Base-by-base conservation (phyloP, 1,140 invertebrate genomes). In the Calliopsis andreniformis region DNA sequence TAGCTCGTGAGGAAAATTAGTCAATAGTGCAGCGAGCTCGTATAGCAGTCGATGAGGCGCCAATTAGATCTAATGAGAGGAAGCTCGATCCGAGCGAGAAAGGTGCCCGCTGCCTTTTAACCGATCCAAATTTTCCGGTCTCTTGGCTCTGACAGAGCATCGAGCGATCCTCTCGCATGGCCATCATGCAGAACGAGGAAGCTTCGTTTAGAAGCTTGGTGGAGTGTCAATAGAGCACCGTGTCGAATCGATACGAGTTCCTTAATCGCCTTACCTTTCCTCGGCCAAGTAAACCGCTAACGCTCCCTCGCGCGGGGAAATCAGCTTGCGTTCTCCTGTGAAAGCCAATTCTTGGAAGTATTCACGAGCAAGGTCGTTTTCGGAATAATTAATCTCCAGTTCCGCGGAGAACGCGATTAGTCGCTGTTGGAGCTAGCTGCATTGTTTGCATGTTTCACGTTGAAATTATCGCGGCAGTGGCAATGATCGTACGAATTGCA, bases 231-330 rank as follows among this genome's bases (percentile, higher is more conserved):
- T 32, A 64, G 59, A 72, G 35, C n/a, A 64, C 16, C 35, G 70
- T 25, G 35, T 2, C 32, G 2, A 64, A 64, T 64, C 70, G 59
- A 64, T 72, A 64, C 67, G 20, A 23, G 4, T 18, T 20, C 12
- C 18, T n/a, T 72, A 72, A 72, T 72, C 59, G 47, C 12, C 47
- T 72, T 63, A 72, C 25, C 14, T 35, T 32, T 35, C 25, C 23
- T 39, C n/a, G 23, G n/a, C 51, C 16, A 20, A 39, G 20, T 10
- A 30, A 49, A 23, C 53, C 0, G n/a, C 2, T 2, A 12, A 32
- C n/a, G 32, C 1, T 8, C 32, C 8, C 3, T 1, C 3, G 0
- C 8, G 30, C 55, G 6, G 18, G 14, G 25, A 35, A 53, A 67
- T 23, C 14, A 32, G 30, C 7, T 3, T 8, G 2, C 14, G 4